These are phyloP conservation scores for Cephus cinctus DNA, from an alignment of 1,140 invertebrate genomes.

Conservation along the genomic window DNA sequence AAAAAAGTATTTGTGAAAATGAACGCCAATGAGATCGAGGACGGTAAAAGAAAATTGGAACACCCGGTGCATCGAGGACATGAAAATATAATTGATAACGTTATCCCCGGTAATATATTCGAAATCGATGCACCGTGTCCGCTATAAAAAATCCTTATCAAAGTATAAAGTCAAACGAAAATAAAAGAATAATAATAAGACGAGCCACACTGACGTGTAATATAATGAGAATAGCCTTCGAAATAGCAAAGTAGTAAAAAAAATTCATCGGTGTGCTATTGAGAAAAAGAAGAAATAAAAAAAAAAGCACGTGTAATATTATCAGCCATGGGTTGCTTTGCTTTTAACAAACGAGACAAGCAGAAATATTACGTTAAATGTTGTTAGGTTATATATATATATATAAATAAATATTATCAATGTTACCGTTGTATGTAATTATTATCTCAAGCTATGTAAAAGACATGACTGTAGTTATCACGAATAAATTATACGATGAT, in stretches of 20 bases:
- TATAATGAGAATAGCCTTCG: conserved; percentile 1
- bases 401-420: conserved; percentile 52
- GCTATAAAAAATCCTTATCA: no score
- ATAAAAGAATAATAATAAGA: neutral
- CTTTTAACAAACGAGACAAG: conserved; percentile 5
- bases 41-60: no score
- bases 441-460: conserved; percentile 35
- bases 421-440: conserved; percentile 54
- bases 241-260: neutral
- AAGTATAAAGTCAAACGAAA: neutral
- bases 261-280: neutral
- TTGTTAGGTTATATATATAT: conserved; percentile 50
- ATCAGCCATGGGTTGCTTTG: conserved; percentile 10
- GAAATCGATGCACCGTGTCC: no score
- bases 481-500: conserved; percentile 33
- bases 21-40: no score
- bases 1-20: no score
- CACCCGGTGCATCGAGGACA: no score
- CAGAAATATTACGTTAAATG: conserved; percentile 44
- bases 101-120: no score
- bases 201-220: no score
- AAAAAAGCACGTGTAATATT: neutral
- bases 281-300: neutral
- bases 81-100: no score
- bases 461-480: conserved; percentile 32